Evolutionary conservation across 2,113 vertebrate genomes (phyloP), one percentile per base, ranked within the genome.

Genomic region (Leiothrix lutea): DNA sequence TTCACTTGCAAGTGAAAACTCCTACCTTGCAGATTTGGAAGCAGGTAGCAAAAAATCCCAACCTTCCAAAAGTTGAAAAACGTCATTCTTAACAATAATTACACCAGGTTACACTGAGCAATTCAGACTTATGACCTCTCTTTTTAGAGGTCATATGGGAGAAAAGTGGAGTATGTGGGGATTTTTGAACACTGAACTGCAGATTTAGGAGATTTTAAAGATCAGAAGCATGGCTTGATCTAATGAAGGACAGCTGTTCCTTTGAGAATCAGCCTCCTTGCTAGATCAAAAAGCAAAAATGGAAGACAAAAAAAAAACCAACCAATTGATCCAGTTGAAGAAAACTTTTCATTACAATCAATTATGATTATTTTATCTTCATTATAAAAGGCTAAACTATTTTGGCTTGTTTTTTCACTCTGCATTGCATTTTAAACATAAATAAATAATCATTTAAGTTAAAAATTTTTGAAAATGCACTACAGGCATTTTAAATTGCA

Each of bases 1-100:
- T 23, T 47, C 45, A 47, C 24, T 28, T 64, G 29, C 16, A 65
- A 70, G 36, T 14, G 25, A 28, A 80, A 78, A 60, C 16, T 38
- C 26, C 14, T 65, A 57, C 13, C 24, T 26, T 40, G 9, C 5
- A 80, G 36, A 33, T 50, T 42, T 64, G 29, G 58, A 86, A 86
- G 18, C 15, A 60, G 0, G 0, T 25, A 26, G 60, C 23, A 15
- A 45, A 81, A 71, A 23, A 2, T 3, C 2, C 8, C 8, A 62
- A 45, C 6, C 2, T 74, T 69, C 5, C 17, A 7, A 33, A 35
- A 53, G 22, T 44, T 35, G 19, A 70, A 81, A 92, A 44, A 1
- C 0, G 0, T 47, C 0, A 38, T 53, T 87, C 31, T 54, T 47
- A 29, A 70, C 28, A 81, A 44, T 38, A 87, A 61, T 51, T 61